Base-by-base conservation (phyloP, 2,888 invertebrate species). In the Chironomus tentans region DNA sequence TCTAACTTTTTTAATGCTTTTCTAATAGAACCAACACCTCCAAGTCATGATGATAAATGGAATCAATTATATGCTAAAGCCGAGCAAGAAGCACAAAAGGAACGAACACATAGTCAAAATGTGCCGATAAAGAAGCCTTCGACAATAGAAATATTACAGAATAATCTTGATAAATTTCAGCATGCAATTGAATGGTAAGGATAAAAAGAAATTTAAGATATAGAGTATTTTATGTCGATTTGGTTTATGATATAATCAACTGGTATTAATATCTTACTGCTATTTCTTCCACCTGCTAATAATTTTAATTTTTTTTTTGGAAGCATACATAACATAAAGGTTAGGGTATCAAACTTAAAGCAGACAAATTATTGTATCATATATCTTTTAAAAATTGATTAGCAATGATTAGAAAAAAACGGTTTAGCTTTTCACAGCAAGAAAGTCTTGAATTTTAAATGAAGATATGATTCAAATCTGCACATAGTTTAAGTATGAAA, bases 21-120 rank as follows among this genome's bases (percentile, higher is more conserved):
- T 48, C 48, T 48, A 65, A 74, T 48, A 65, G 74, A 74, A 74
- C 68, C 68, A 15, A 74, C 74, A 74, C 74, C 74, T 68, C 65
- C 48, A 24, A 68, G 68, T 74, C 65, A 74, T 24, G 68, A 65
- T 74, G 74, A 74, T 22, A 74, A 74, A 74, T 74, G 74, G 74
- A 74, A 74, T 68, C 74, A 74, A 74, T 74, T 74, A 74, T 74
- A 65, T 74, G 48, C 74, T 12, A 74, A 74, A 74, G 74, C 74
- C 22, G 74, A 74, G 22, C 74, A 68, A 28, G 74, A 74, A 62
- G 74, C 74, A 15, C 62, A 65, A 68, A 74, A 68, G 24, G 74
- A 74, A 15, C 65, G 68, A 48, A 68, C 47, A 68, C 10, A 62
- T 48, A 74, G 38, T 38, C 68, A 74, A n/a, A 74, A 65, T 65